Evolutionary conservation across 2,797 vertebrate genomes (phyloP).

Genomic region (Acanthurus tractus): DNA sequence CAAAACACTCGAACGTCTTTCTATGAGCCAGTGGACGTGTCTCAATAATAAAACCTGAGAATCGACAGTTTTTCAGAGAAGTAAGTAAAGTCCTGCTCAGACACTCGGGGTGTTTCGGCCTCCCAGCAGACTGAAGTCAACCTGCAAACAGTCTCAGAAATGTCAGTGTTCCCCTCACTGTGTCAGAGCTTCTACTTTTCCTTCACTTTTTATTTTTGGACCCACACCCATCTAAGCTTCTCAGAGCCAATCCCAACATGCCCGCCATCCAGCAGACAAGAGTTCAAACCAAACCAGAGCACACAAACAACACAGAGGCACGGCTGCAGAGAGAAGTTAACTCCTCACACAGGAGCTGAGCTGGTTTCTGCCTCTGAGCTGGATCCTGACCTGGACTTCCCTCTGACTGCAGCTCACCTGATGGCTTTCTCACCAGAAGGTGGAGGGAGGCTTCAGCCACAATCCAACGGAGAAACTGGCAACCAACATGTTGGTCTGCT

Average conservation of each 20-base stretch:
- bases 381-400: background rate
- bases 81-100: slow-evolving; percentile 12
- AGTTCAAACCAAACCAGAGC: slow-evolving; percentile 19
- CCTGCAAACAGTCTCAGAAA: slow-evolving; percentile 63
- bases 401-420: too few relatives aligned
- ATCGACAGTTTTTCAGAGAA: background rate
- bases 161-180: slow-evolving; percentile 30
- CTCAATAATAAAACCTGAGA: slow-evolving; percentile 4
- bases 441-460: too few relatives aligned
- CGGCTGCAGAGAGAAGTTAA: background rate
- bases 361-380: background rate
- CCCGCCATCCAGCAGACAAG: slow-evolving; percentile 29
- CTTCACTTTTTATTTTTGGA: slow-evolving; percentile 1
- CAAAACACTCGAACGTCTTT: background rate
- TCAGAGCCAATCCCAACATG: slow-evolving; percentile 39
- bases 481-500: too few relatives aligned
- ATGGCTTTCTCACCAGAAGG: too few relatives aligned
- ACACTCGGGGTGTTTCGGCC: background rate
- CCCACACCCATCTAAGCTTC: slow-evolving; percentile 23
- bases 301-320: slow-evolving; percentile 13
- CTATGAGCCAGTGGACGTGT: background rate
- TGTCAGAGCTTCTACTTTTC: slow-evolving; percentile 23
- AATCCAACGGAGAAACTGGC: too few relatives aligned
- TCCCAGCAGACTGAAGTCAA: slow-evolving; percentile 32
- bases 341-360: background rate